Percentiles rank a stretch among this genome's conserved stretches.
phyloP scores from a whole-genome alignment of 2,113 vertebrate genomes.

The Sclerurus mexicanus region DNA sequence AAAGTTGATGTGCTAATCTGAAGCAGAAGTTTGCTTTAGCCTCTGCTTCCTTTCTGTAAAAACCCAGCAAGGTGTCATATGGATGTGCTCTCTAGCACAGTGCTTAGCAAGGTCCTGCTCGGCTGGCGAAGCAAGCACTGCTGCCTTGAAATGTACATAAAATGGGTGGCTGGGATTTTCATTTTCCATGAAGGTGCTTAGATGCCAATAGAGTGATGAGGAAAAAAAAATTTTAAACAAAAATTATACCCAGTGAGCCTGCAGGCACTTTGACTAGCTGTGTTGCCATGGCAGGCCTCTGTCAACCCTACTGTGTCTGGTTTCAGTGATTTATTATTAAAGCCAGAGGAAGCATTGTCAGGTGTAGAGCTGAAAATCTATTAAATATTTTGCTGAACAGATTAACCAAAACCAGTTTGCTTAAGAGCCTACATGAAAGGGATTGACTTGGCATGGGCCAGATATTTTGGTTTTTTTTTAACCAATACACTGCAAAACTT shows the following conservation, averaged over 20 bases:
- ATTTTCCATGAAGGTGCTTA: background rate
- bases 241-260: background rate
- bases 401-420: background rate
- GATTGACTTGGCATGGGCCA: background rate
- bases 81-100: background rate
- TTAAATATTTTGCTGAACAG: background rate
- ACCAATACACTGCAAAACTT: background rate
- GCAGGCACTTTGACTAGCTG: background rate
- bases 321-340: background rate
- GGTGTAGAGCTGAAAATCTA: background rate
- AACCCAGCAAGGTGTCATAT: fast-evolving
- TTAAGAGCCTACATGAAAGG: background rate
- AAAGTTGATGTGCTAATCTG: background rate
- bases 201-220: background rate
- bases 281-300: background rate
- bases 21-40: background rate
- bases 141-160: background rate
- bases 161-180: background rate
- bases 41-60: background rate
- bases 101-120: background rate
- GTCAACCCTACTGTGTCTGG: background rate
- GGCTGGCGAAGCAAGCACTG: background rate
- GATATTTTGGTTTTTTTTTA: background rate
- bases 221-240: background rate
- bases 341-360: background rate